Percentiles rank a stretch among this genome's conserved stretches.
phyloP scores from a whole-genome alignment of 2,888 invertebrate species.

The Apodemia duryi region DNA sequence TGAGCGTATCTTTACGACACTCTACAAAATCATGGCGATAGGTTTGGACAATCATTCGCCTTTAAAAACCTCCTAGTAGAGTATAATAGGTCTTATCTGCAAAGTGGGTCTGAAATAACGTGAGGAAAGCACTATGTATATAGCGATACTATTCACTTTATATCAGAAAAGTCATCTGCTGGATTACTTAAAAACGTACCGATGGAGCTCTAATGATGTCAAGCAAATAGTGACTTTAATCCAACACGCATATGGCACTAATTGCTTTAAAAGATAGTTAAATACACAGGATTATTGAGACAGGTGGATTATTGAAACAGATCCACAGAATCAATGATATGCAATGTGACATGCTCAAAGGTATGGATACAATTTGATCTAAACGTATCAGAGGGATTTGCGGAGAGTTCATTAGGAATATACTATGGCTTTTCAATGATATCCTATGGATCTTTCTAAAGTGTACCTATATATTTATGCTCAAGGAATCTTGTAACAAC shows the following conservation, averaged over 20 bases:
- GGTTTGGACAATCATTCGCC: too few species aligned
- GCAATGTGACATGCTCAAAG: background rate
- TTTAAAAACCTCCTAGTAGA: too few species aligned
- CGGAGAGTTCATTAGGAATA: background rate
- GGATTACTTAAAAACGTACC: too few species aligned
- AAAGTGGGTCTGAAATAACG: too few species aligned
- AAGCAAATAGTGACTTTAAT: background rate
- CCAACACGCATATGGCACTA: background rate
- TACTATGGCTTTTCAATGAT: background rate
- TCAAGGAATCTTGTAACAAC: too few species aligned
- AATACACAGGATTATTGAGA: background rate
- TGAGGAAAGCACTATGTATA: too few species aligned
- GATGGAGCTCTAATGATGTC: background rate
- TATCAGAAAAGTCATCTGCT: too few species aligned
- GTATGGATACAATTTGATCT: background rate
- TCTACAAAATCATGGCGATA: too few species aligned
- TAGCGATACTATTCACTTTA: too few species aligned
- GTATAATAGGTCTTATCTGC: too few species aligned
- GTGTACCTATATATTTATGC: too few species aligned
- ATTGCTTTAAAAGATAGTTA: background rate
- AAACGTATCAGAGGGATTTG: background rate
- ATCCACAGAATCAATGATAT: background rate
- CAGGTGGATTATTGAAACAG: conserved; percentile 2
- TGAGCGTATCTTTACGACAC: too few species aligned
- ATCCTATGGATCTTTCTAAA: background rate